Base-by-base conservation (phyloP, 2,888 invertebrate species). In the Agrotis ipsilon region DNA sequence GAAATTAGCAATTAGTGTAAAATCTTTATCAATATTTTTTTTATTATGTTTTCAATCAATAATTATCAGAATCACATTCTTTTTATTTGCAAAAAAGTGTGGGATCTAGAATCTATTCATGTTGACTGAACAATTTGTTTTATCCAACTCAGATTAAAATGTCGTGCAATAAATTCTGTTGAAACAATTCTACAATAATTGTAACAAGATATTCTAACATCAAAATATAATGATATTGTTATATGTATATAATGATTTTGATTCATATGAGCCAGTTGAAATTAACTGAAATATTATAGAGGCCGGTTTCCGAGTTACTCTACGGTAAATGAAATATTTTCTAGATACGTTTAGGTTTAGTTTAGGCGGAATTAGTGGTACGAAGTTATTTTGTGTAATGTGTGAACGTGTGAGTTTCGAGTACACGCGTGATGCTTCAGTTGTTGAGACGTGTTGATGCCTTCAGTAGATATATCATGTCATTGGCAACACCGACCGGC, bases 181-280 rank as follows among this genome's bases (percentile, higher is more conserved):
- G 45, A 61, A 73, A 69, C 75, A 68, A 66, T 70, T 70, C 46
- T 81, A 76, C 73, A 75, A 62, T 66, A 66, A 55, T 32, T 21
- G 7, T 49, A 68, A 64, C 24, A 46, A 68, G 72, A 68, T 80
- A 80, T 83, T 83, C 78, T 77, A 73, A 72, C 71, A 79, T 73
- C 72, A 81, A 85, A 84, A 84, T 84, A 86, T 87, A 80, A 88
- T 86, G 87, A 86, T 91, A 89, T 91, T 91, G 90, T 93, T 95
- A 91, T 95, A 92, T 96, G 96, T 95, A 96, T 95, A 96, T 96
- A 96, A 94, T 92, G 95, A 89, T 91, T 92, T 77, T 87, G 86
- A 86, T 86, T 78, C 74, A 82, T 82, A 87, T 78, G 86, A 88
- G 88, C 90, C 89, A 88, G 88, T 90, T 88, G 84, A 87, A 88